Evolutionary conservation across 1,140 invertebrate genomes (phyloP), one percentile per base, ranked within the genome.

Genomic region (Saccostrea glomerata): DNA sequence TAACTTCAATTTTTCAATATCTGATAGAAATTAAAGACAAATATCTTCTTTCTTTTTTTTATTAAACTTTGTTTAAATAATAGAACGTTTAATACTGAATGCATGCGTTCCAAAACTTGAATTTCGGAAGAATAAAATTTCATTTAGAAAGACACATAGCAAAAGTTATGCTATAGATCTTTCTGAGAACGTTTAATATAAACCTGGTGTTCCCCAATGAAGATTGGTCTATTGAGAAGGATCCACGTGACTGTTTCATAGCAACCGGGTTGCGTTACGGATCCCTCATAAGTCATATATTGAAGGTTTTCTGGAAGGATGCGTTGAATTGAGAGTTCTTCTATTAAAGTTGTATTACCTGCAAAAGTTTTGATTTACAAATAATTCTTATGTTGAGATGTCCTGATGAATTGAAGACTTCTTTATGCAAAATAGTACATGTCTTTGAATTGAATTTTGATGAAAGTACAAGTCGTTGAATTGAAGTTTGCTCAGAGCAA

Each of bases 221-320:
- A 88, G 6, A 92, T 89, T 20, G 93, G 93, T 86, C 89, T 91
- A 84, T 94, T 94, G 6, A 93, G 88, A 55, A 94, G 89, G 20
- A 94, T 91, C 93, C 93, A 94, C 13, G 92, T 92, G 66, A 93
- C 93, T 12, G 92, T 92, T 86, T 94, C 93, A 82, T 93, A 86
- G 87, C 93, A 94, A n/a, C 92, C 92, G 13, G 93, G 93, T 84
- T 92, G 88, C 36, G 93, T 93, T 30, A 93, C 86, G 40, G 93
- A 94, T 7, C 93, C 93, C 56, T 94, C 92, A 77, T 94, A 94
- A n/a, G 93, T 94, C 23, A 94, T 92, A 73, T 90, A 93, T 15
- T 92, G 90, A 15, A 88, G 66, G 47, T 90, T 92, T 15, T 89
- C 85, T 20, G 92, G 92, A 36, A 92, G n/a, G 11, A 85, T 36